A percentile compares a stretch with the other conserved stretches of the same genome.
Conservation (phyloP, 2,888 invertebrate species). For the Uloborus plumipes region DNA sequence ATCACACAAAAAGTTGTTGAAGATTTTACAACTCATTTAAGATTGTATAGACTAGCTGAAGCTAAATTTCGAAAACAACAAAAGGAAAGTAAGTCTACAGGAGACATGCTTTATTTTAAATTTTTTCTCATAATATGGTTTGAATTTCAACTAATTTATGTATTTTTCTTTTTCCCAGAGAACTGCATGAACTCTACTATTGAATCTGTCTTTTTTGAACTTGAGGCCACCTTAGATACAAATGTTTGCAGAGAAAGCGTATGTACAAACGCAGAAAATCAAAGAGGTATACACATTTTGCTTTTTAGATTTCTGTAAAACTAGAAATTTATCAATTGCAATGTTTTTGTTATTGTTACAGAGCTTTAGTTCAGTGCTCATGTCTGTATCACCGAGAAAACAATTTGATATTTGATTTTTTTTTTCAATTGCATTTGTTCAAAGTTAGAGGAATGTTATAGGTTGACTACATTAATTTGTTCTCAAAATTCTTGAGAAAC, state of each 20-base stretch:
- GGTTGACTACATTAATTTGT: too few relatives aligned
- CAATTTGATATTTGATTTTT: too few relatives aligned
- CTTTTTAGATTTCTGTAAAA: too few relatives aligned
- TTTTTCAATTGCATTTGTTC: too few relatives aligned
- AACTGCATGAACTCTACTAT: slow-evolving; percentile 71
- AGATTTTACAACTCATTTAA: slow-evolving; percentile 89
- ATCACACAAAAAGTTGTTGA: slow-evolving; percentile 89
- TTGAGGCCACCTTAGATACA: slow-evolving; percentile 88
- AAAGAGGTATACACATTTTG: slow-evolving; percentile 72
- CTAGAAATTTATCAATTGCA: too few relatives aligned
- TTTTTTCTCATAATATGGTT: not conserved
- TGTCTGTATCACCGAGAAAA: too few relatives aligned
- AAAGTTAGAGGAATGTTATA: too few relatives aligned
- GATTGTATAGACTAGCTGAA: slow-evolving; percentile 85
- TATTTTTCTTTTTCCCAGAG: slow-evolving; percentile 32
- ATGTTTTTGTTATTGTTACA: too few relatives aligned
- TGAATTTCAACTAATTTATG: not conserved
- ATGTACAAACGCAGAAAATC: slow-evolving; percentile 78
- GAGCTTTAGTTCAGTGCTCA: too few relatives aligned
- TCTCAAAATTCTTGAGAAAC: too few relatives aligned
- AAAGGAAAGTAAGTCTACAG: slow-evolving; percentile 38
- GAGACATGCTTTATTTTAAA: not conserved
- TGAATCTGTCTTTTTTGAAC: slow-evolving; percentile 87
- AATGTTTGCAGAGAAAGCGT: slow-evolving; percentile 84
- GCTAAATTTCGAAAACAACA: slow-evolving; percentile 20